Base-by-base conservation (phyloP, 2,888 invertebrate species). In the Seira musarum region DNA sequence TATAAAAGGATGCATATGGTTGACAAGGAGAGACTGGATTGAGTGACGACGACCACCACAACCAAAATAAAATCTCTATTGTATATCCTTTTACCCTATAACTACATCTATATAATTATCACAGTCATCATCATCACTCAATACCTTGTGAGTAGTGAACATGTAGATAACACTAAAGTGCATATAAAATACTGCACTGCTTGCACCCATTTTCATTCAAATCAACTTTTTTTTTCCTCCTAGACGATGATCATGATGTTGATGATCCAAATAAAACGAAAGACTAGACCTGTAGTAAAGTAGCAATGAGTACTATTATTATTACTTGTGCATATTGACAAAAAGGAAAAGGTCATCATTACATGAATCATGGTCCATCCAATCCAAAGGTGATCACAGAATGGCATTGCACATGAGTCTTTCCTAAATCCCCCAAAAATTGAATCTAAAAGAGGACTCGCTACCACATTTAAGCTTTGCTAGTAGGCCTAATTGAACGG, bases 1-100 rank as follows among this genome's bases (percentile, higher is more conserved):
- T 77, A 40, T 40, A 66, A 78, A 72, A 72, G 72, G 65, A 53
- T 72, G 65, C 72, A 65, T 40, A 53, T 30, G 64, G 24, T 22
- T 30, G 67, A 67, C 72, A 60, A 64, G 10, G 57, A 65, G 64
- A 71, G 57, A 40, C 40, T 40, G 40, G 40, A 40, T 13, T 13
- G 13, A 40, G 40, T 13, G 40, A 40, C 40, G 13, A 13, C 40
- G 40, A 57, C 81, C 49, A 19, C 81, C 66, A 82, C 82, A 53
- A 13, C 60, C 25, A 60, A 61, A 79, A 74, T 49, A 65, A 30
- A 46, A 13, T 60, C 60, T 6, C 53, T 8, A 57, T 21, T 21
- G 19, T 49, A 25, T 3, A 17, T 67, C 67, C 67, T 19, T 5
- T 21, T 8, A 21, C 17, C n/a, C 21, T 60, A n/a, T 10, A 17